Conservation (phyloP, 2,797 vertebrate genomes). For the Microctenopoma stevenorrisi region DNA sequence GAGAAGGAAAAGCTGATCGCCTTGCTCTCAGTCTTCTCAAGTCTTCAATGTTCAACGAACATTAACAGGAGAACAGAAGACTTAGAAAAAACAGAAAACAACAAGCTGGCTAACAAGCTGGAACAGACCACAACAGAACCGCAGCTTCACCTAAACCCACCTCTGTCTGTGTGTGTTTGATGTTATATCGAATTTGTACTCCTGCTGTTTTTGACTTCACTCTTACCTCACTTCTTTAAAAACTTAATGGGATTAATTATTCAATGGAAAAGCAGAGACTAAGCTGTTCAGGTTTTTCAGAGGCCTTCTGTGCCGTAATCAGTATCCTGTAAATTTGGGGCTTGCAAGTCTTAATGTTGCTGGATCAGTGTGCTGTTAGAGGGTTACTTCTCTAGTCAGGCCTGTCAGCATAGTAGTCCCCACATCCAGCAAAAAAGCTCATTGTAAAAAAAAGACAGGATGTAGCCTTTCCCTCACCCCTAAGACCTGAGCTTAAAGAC, state of each 20-base stretch:
- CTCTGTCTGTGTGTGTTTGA: background rate
- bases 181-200: background rate
- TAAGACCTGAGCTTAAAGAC: conserved; percentile 64
- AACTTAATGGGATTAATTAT: conserved; percentile 70
- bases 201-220: conserved; percentile 11
- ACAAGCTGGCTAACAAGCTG: too few relatives aligned
- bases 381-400: conserved; percentile 28
- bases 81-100: too few relatives aligned
- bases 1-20: too few relatives aligned
- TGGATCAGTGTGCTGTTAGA: conserved; percentile 32
- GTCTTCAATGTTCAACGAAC: background rate
- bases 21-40: too few relatives aligned
- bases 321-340: conserved; percentile 37
- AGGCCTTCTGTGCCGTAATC: conserved; percentile 14
- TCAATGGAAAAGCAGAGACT: conserved; percentile 43
- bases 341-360: conserved; percentile 39
- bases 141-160: background rate
- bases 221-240: conserved; percentile 54
- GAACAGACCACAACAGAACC: too few relatives aligned
- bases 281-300: conserved; percentile 28
- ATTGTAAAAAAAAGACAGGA: conserved; percentile 66
- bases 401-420: conserved; percentile 55
- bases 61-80: background rate
- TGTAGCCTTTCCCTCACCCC: conserved; percentile 66
- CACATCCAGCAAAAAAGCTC: conserved; percentile 48